phyloP scores from a whole-genome alignment of 2,888 invertebrate genomes.

The Marasmarcha lunaedactyla region DNA sequence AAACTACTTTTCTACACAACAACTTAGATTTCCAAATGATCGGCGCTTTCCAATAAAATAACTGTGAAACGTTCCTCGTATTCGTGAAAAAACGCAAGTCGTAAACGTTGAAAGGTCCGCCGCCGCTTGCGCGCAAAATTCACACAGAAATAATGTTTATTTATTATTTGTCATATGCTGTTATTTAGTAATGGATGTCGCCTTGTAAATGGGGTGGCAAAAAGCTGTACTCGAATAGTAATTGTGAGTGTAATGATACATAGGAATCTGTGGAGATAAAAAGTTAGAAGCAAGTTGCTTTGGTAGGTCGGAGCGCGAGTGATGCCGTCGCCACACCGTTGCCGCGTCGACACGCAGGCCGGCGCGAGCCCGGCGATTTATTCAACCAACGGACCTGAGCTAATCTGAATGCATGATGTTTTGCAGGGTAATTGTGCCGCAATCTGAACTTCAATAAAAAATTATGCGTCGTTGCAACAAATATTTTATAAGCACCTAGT shows the following conservation, averaged over 20 bases:
- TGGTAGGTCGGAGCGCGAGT: not conserved
- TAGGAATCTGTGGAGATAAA: constrained; percentile 1
- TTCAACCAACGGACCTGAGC: no score
- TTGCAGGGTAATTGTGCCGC: no score
- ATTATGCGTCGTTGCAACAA: no score
- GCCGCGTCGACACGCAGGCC: not conserved
- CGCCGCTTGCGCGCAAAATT: not conserved
- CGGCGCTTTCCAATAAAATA: no score
- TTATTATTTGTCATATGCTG: not conserved
- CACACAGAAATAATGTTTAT: constrained; percentile 1
- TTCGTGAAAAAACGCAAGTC: no score
- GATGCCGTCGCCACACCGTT: not conserved
- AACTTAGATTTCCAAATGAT: no score
- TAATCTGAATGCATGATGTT: no score
- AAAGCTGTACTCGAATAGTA: not conserved
- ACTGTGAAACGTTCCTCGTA: no score
- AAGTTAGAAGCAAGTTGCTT: not conserved
- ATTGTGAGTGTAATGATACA: constrained; percentile 1
- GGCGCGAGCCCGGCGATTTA: not conserved
- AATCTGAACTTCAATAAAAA: no score
- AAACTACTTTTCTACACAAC: no score
- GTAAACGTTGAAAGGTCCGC: no score
- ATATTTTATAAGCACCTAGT: no score
- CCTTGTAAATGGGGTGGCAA: not conserved
- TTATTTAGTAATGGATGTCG: not conserved